phyloP scores from a whole-genome alignment of 92 coral and sea anemone genomes.

The Hydrozoanthus gracilis region DNA sequence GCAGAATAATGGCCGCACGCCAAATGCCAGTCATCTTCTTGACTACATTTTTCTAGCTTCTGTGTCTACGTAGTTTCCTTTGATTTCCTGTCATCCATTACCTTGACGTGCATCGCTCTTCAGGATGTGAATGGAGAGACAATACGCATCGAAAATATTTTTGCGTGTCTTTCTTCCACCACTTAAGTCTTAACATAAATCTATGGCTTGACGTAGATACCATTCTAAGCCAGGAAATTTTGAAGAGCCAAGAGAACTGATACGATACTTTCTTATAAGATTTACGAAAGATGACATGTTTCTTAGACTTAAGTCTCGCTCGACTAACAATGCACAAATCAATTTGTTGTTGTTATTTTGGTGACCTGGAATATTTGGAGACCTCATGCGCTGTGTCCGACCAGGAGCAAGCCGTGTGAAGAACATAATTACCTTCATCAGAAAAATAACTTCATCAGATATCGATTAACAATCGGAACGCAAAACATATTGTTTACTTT shows the following conservation, averaged over 20 bases:
- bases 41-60: constrained; percentile 19
- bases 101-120: not conserved
- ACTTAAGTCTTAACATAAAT: constrained; percentile 22
- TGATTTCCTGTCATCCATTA: not conserved
- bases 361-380: too few relatives aligned
- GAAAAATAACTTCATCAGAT: too few relatives aligned
- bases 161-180: not conserved
- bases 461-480: too few relatives aligned
- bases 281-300: too few relatives aligned
- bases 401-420: too few relatives aligned
- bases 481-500: too few relatives aligned
- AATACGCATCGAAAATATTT: not conserved
- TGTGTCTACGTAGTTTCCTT: constrained; percentile 4
- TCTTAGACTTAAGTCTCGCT: too few relatives aligned
- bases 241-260: not conserved
- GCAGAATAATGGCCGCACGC: constrained; percentile 35
- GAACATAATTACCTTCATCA: too few relatives aligned
- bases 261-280: too few relatives aligned
- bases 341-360: too few relatives aligned
- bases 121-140: not conserved
- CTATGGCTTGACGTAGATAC: not conserved
- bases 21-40: not conserved
- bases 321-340: too few relatives aligned
- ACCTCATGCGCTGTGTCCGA: too few relatives aligned
- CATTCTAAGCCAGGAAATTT: not conserved